A percentile compares a stretch with the other conserved stretches of the same genome.
Conservation (phyloP, 1,140 invertebrate species). For the Trichomalopsis sarcophagae region DNA sequence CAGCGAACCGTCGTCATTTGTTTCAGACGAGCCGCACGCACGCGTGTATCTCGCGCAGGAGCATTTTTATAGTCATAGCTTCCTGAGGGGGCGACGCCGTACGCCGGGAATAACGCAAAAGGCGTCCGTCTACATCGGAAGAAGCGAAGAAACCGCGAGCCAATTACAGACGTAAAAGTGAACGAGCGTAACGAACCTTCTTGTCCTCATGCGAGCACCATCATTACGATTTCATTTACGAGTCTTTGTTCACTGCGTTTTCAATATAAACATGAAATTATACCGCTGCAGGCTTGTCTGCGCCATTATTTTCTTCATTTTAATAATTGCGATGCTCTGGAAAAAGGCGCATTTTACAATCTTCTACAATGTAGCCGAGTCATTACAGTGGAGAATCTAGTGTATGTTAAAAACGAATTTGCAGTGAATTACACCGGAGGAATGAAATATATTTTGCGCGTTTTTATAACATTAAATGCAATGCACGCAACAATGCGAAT, state of each 20-base stretch:
- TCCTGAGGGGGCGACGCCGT: conserved; percentile 46
- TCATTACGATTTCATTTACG: conserved; percentile 50
- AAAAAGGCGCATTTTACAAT: conserved; percentile 1
- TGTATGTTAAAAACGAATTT: background rate
- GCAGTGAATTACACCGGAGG: background rate
- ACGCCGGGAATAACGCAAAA: background rate
- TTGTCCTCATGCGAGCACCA: conserved; percentile 45
- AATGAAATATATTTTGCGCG: background rate
- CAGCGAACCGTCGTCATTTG: conserved; percentile 33
- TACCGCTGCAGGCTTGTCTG: background rate
- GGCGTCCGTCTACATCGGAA: conserved; percentile 36
- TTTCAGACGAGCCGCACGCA: background rate
- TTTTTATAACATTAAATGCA: background rate
- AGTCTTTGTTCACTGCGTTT: conserved; percentile 43
- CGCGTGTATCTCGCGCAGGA: conserved; percentile 16
- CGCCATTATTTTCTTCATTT: conserved; percentile 2
- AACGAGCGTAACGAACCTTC: conserved; percentile 49
- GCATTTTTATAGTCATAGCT: conserved; percentile 51
- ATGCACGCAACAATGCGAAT: background rate
- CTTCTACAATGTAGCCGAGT: background rate
- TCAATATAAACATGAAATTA: conserved; percentile 42
- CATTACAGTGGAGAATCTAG: background rate
- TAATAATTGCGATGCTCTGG: conserved; percentile 2
- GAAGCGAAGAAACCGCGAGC: conserved; percentile 47
- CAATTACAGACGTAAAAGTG: conserved; percentile 52